Base-by-base conservation (phyloP, 2,113 vertebrate genomes). In the Megaceryle torquata region DNA sequence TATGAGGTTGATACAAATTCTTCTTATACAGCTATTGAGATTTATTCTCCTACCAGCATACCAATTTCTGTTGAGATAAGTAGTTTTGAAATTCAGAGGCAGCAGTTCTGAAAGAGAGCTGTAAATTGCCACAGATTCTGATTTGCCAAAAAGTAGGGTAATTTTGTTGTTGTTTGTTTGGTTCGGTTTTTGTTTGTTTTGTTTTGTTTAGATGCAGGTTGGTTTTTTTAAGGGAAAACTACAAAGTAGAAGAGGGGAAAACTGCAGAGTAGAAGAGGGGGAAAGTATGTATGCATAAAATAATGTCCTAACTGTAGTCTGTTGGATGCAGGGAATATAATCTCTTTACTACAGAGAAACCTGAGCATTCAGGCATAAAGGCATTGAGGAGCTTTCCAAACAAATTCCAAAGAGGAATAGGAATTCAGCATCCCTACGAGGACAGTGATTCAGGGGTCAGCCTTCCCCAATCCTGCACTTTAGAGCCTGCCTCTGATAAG, bases 31-130 rank as follows among this genome's bases (percentile, higher is more conserved):
- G 50, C 71, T 89, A 70, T 83, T 54, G 78, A 92, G 76, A 57
- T 81, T 51, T 88, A 91, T 81, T 92, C 69, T 94, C 86, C 70
- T 82, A 70, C 61, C 63, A 85, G 83, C 59, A 79, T 65, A 82
- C n/a, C 83, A 82, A 82, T 89, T 96, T 85, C 65, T 85, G 28
- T 84, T 46, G 70, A 75, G 89, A 82, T 37, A 80, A 82, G 54
- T 79, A 72, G 61, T 72, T 89, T 84, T 69, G 76, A 93, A 84
- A 84, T 92, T 91, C 69, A 95, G 61, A 89, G 69, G 54, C 41
- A 61, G 56, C 20, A 35, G 60, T 35, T 91, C 60, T 75, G 75
- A 78, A 83, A 33, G 60, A 53, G 15, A 71, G 13, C 14, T 86
- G 64, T 31, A 81, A 90, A 84, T 72, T 86, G 37, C 29, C 31